These are phyloP conservation scores for Umimayanthus kanabou DNA, from an alignment of 92 coral and sea anemone genomes.

Conservation along the genomic window DNA sequence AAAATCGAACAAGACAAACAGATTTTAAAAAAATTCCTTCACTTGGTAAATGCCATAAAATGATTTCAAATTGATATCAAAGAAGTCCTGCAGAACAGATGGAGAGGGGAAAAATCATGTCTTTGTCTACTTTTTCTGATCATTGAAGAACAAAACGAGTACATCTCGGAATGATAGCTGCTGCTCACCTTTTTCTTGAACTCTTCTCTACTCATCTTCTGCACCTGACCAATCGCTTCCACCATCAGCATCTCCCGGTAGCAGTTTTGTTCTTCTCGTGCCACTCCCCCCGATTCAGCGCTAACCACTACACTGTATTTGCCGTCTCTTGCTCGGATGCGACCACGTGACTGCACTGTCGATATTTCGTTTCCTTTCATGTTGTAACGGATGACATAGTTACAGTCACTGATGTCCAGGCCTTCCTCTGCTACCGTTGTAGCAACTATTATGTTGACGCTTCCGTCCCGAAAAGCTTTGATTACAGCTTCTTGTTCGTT, in stretches of 20 bases:
- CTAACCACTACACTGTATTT: slow-evolving; percentile 73
- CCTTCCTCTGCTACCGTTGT: slow-evolving; percentile 96
- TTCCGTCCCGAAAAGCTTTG: slow-evolving; percentile 75
- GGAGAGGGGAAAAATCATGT: too few relatives aligned
- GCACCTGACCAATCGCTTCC: slow-evolving; percentile 70
- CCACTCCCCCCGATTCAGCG: slow-evolving; percentile 62
- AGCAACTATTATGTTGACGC: slow-evolving; percentile 83
- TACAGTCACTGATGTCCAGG: slow-evolving; percentile 88
- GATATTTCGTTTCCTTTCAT: slow-evolving; percentile 99
- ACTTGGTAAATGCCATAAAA: too few relatives aligned
- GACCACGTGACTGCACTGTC: slow-evolving; percentile 92
- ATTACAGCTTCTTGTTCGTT: slow-evolving; percentile 81
- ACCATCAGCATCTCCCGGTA: slow-evolving; percentile 82
- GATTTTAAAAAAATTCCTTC: too few relatives aligned
- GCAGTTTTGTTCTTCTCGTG: slow-evolving; percentile 52
- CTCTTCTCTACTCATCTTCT: slow-evolving; percentile 41
- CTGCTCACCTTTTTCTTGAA: slow-evolving; percentile 55
- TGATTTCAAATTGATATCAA: too few relatives aligned
- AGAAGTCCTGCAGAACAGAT: too few relatives aligned
- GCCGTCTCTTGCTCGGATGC: slow-evolving; percentile 60
- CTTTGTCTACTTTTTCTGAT: too few relatives aligned
- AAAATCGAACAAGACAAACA: too few relatives aligned
- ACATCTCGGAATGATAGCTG: too few relatives aligned
- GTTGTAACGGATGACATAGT: slow-evolving; percentile 90
- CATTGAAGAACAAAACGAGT: too few relatives aligned